Conservation (phyloP, 2,888 invertebrate genomes). For the Psylliodes chrysocephalus region DNA sequence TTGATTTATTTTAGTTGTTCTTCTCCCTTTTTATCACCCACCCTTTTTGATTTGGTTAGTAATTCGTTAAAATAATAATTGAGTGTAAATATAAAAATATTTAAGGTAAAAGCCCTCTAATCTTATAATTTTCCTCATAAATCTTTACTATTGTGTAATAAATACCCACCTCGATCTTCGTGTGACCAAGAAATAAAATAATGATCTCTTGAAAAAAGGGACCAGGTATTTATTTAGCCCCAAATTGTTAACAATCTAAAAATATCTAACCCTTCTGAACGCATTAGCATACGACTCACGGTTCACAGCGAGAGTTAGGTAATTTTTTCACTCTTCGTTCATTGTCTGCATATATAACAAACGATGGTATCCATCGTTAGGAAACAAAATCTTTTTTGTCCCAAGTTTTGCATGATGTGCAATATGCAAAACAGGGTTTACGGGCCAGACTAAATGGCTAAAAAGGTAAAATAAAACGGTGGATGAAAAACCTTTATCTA, state of each 20-base stretch:
- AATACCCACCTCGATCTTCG: too few species aligned
- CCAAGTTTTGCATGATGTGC: constrained; percentile 27
- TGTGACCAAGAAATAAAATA: too few species aligned
- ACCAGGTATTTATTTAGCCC: neutral
- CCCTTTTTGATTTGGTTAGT: too few species aligned
- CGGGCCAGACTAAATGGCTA: constrained; percentile 12
- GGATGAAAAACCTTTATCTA: constrained; percentile 24
- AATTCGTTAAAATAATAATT: too few species aligned
- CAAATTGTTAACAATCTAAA: neutral
- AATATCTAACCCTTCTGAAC: constrained; percentile 12
- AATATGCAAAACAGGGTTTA: constrained; percentile 28
- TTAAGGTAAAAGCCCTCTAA: too few species aligned
- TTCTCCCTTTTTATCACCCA: too few species aligned
- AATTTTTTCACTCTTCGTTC: constrained; percentile 20
- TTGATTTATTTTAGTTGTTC: too few species aligned
- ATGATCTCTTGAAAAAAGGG: too few species aligned
- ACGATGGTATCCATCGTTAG: constrained; percentile 22
- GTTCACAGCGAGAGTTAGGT: constrained; percentile 14
- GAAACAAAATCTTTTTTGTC: constrained; percentile 24
- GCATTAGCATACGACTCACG: constrained; percentile 17
- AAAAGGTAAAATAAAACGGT: too few species aligned
- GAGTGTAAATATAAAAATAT: too few species aligned
- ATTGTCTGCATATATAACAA: constrained; percentile 20
- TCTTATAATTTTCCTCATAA: too few species aligned
- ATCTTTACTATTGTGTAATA: too few species aligned